These are phyloP conservation scores for Coregonus clupeaformis DNA, from an alignment of 2,113 vertebrate species.

Conservation along the genomic window DNA sequence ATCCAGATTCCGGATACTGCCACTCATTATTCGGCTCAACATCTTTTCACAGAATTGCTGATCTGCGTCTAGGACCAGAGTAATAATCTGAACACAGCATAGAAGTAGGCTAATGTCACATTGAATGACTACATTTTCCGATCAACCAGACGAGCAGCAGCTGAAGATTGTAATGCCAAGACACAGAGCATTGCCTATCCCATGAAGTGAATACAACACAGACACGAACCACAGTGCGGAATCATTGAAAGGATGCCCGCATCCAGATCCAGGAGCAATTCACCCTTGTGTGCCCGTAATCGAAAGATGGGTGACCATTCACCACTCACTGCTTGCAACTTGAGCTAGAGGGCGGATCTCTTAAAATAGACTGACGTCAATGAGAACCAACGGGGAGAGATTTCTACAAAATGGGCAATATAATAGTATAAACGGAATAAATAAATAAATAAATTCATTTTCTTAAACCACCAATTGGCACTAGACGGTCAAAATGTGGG, in stretches of 20 bases:
- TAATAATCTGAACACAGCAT: slow-evolving; percentile 68
- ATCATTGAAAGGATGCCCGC: slow-evolving; percentile 58
- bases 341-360: slow-evolving; percentile 63
- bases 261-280: slow-evolving; percentile 57
- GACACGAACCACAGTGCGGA: slow-evolving; percentile 37
- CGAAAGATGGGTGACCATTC: slow-evolving; percentile 58
- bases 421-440: not conserved
- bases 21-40: slow-evolving; percentile 95
- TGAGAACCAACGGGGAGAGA: slow-evolving; percentile 49
- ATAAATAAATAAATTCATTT: no score
- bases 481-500: not conserved
- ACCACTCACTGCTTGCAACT: slow-evolving; percentile 67
- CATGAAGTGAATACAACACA: slow-evolving; percentile 38
- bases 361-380: slow-evolving; percentile 60
- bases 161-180: slow-evolving; percentile 44
- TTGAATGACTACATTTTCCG: slow-evolving; percentile 52
- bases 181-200: slow-evolving; percentile 61
- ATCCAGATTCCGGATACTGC: slow-evolving; percentile 94
- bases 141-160: slow-evolving; percentile 50
- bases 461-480: slow-evolving; percentile 13
- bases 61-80: slow-evolving; percentile 71
- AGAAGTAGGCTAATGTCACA: slow-evolving; percentile 63
- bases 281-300: slow-evolving; percentile 15
- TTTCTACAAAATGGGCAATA: no score
- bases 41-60: slow-evolving; percentile 80